Base-by-base conservation (phyloP, 1,140 invertebrate genomes). In the Subanguina moxae region DNA sequence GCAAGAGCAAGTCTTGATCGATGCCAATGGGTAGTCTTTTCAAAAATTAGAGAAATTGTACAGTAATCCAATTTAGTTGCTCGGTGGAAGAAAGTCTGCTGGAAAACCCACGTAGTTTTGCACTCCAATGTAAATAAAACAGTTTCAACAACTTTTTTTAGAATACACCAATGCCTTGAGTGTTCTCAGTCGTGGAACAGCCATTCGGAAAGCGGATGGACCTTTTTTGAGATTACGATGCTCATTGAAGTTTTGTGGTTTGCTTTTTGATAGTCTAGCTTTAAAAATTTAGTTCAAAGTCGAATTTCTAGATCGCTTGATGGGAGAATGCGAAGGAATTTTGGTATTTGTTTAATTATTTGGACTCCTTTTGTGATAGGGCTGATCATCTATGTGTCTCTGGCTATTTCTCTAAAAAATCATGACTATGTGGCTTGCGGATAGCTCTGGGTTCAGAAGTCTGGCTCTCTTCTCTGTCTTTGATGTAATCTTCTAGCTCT, bases 291-390 rank as follows among this genome's bases (percentile, higher is more conserved):
- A 17, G 7, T 68, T 42, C 11, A 45, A 63, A 72, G 71, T 48
- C 71, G n/a, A n/a, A n/a, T n/a, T n/a, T 38, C 11, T 57, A 38
- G 72, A 74, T 61, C 62, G 75, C 8, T 58, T 74, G 23, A 74
- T 74, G 73, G 62, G 69, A n/a, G 75, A 74, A 73, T 74, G 73
- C 58, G 73, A 74, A 30, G 57, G 62, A 45, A 68, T 77, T 56
- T 64, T 74, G 61, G 72, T 74, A 25, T 32, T 5, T n/a, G 27
- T 11, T 38, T 38, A 38, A 38, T n/a, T n/a, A n/a, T n/a, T n/a
- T n/a, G n/a, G n/a, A n/a, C n/a, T n/a, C n/a, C n/a, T n/a, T n/a
- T n/a, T n/a, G n/a, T n/a, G n/a, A n/a, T n/a, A n/a, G n/a, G n/a
- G n/a, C n/a, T n/a, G n/a, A n/a, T n/a, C n/a, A n/a, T n/a, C n/a